Evolutionary conservation across 2,888 invertebrate genomes (phyloP).

Genomic region (Caenorhabditis doughertyi): DNA sequence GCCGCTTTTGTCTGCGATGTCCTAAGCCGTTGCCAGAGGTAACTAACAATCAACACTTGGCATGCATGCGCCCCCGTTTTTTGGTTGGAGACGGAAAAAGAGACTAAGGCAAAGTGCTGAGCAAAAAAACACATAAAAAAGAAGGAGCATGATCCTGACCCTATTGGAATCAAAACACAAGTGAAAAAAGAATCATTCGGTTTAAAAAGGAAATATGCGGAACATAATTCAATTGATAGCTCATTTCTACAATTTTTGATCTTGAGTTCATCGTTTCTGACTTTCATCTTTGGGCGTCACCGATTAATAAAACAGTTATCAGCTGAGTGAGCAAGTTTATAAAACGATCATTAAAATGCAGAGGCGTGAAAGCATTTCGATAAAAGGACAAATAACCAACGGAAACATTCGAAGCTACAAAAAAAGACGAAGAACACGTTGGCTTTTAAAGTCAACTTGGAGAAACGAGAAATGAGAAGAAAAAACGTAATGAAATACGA

Average conservation of each 20-base stretch:
- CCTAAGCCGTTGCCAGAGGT: slow-evolving; percentile 55
- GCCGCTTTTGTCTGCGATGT: slow-evolving; percentile 40
- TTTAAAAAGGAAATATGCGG: too few relatives aligned
- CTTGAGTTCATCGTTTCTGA: not conserved
- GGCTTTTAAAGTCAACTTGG: slow-evolving; percentile 2
- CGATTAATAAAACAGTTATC: slow-evolving; percentile 37
- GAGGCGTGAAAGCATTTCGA: slow-evolving; percentile 26
- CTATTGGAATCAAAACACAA: too few relatives aligned
- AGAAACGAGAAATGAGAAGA: not conserved
- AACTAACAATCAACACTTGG: slow-evolving; percentile 32
- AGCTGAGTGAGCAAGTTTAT: slow-evolving; percentile 52
- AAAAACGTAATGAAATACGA: not conserved
- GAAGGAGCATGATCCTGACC: too few relatives aligned
- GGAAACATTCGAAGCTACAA: not conserved
- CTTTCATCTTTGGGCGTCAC: not conserved
- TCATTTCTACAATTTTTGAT: slow-evolving; percentile 7
- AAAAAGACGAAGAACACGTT: not conserved
- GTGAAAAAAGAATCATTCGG: too few relatives aligned
- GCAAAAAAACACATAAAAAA: not conserved
- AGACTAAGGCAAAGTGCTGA: not conserved
- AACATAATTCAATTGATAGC: too few relatives aligned
- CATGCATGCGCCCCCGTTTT: slow-evolving; percentile 1
- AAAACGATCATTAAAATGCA: slow-evolving; percentile 19
- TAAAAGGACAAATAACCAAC: slow-evolving; percentile 22
- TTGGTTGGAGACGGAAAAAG: not conserved